A percentile compares a stretch with the other conserved stretches of the same genome.
Conservation (phyloP, 1,140 invertebrate species). For the Parasteatoda tepidariorum region DNA sequence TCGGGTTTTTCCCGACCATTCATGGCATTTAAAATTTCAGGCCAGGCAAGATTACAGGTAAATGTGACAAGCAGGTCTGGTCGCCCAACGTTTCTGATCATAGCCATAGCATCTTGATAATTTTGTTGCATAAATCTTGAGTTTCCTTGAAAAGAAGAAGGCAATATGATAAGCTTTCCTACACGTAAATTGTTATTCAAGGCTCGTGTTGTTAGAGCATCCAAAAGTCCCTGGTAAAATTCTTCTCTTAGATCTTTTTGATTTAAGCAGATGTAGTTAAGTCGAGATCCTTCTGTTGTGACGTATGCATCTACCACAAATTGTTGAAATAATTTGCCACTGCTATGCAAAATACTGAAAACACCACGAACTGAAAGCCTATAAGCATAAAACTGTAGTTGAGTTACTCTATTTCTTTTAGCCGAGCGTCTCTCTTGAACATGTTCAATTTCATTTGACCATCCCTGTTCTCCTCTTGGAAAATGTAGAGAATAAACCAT, state of each 20-base stretch:
- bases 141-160: slow-evolving; percentile 47
- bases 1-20: slow-evolving; percentile 62
- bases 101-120: slow-evolving; percentile 66
- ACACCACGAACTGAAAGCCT: background rate
- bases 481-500: slow-evolving; percentile 62
- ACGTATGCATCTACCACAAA: slow-evolving; percentile 59
- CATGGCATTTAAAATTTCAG: slow-evolving; percentile 67
- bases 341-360: slow-evolving; percentile 63
- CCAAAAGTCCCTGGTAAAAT: slow-evolving; percentile 26
- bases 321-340: slow-evolving; percentile 63
- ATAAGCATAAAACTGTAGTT: background rate
- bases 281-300: slow-evolving; percentile 29
- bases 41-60: slow-evolving; percentile 71
- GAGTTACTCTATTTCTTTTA: slow-evolving; percentile 22
- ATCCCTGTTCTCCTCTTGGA: slow-evolving; percentile 60
- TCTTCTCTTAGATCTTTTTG: slow-evolving; percentile 59
- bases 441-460: slow-evolving; percentile 10
- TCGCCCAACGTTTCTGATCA: slow-evolving; percentile 66
- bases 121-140: slow-evolving; percentile 47
- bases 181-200: slow-evolving; percentile 6
- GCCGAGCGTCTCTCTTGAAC: background rate
- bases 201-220: background rate
- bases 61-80: slow-evolving; percentile 70
- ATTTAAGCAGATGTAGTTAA: slow-evolving; percentile 43
- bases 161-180: slow-evolving; percentile 28